Evolutionary conservation across 2,888 invertebrate genomes (phyloP).

Genomic region (Scelioninae gen. 2): DNA sequence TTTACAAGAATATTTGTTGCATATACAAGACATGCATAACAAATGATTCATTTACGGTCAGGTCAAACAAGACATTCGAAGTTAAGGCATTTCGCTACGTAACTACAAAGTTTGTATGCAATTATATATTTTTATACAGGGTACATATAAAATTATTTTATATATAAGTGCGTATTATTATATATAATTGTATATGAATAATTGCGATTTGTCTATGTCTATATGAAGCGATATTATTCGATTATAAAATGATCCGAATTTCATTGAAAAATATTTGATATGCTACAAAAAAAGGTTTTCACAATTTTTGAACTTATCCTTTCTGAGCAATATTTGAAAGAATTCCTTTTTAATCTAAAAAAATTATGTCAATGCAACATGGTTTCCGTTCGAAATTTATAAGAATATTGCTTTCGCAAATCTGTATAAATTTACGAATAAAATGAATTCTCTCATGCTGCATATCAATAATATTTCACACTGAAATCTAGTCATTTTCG

Average conservation of each 20-base stretch:
- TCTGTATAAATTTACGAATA: neutral
- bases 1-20: constrained; percentile 24
- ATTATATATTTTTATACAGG: constrained; percentile 57
- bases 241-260: constrained; percentile 4
- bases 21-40: constrained; percentile 11
- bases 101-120: constrained; percentile 40
- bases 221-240: constrained; percentile 2
- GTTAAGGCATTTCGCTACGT: constrained; percentile 19
- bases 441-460: neutral
- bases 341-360: too few relatives aligned
- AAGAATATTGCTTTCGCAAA: too few relatives aligned
- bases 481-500: constrained; percentile 11
- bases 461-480: constrained; percentile 6
- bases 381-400: too few relatives aligned
- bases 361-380: too few relatives aligned
- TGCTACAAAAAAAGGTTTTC: constrained; percentile 8
- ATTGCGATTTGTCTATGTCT: constrained; percentile 45
- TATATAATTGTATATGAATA: constrained; percentile 54
- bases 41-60: neutral
- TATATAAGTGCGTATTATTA: constrained; percentile 42
- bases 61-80: constrained; percentile 22
- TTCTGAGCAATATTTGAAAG: too few relatives aligned
- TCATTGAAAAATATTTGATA: constrained; percentile 8
- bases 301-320: too few relatives aligned
- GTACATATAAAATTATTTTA: constrained; percentile 41